Evolutionary conservation across 2,888 invertebrate species (phyloP).

Genomic region (Mesorhabditis sp.): DNA sequence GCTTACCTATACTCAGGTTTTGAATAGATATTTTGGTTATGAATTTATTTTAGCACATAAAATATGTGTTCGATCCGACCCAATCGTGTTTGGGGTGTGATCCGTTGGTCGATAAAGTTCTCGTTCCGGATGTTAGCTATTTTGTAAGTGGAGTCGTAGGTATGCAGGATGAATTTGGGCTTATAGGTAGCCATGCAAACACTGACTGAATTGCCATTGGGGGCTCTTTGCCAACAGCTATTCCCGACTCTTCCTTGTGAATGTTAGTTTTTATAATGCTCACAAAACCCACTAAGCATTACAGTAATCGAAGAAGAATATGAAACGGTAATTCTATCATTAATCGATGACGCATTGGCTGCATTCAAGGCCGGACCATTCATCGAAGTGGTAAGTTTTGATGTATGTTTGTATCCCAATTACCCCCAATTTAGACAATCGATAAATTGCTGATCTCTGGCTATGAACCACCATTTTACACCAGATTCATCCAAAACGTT

Average conservation of each 20-base stretch:
- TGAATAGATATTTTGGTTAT: background rate
- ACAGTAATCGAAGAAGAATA: background rate
- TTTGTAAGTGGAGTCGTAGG: conserved; percentile 10
- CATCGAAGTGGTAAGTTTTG: conserved; percentile 25
- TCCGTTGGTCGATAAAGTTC: conserved; percentile 35
- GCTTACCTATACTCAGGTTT: conserved; percentile 30
- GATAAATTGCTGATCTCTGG: conserved; percentile 43
- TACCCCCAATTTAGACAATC: conserved; percentile 29
- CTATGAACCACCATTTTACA: conserved; percentile 34
- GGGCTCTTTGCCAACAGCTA: background rate
- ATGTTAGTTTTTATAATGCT: too few relatives aligned
- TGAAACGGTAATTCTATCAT: background rate
- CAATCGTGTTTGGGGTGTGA: conserved; percentile 37
- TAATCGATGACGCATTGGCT: conserved; percentile 17
- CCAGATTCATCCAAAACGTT: conserved; percentile 10
- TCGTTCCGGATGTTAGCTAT: conserved; percentile 40
- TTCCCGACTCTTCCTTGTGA: too few relatives aligned
- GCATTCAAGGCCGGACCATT: conserved; percentile 35
- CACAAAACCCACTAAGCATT: background rate
- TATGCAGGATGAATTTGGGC: background rate
- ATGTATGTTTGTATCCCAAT: background rate
- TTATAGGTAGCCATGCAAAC: background rate
- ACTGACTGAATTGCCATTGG: background rate
- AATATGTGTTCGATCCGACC: conserved; percentile 31
- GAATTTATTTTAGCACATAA: conserved; percentile 9